These are phyloP conservation scores for Ips typographus DNA, from an alignment of 1,140 invertebrate species.

Conservation along the genomic window DNA sequence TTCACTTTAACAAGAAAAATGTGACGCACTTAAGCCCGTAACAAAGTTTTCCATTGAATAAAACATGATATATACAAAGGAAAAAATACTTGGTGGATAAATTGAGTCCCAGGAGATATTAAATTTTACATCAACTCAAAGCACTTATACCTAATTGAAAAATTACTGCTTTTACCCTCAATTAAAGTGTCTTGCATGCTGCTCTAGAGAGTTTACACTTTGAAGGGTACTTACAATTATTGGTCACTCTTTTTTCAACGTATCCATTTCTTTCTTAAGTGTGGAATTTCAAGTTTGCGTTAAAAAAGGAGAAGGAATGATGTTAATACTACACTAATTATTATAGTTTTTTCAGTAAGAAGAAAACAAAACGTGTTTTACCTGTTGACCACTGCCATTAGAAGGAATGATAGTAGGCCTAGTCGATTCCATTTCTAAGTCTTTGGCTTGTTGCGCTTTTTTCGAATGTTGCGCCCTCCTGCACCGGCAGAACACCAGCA, in stretches of 20 bases:
- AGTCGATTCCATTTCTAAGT: constrained; percentile 85
- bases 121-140: too few species aligned
- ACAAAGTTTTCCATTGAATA: too few species aligned
- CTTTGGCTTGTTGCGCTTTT: constrained; percentile 79
- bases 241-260: constrained; percentile 30
- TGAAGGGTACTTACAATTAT: constrained; percentile 28
- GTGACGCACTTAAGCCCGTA: too few species aligned
- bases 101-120: too few species aligned
- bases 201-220: too few species aligned
- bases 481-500: constrained; percentile 84
- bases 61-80: too few species aligned
- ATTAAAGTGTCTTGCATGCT: too few species aligned
- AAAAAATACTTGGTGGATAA: too few species aligned
- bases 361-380: constrained; percentile 10
- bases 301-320: constrained; percentile 4
- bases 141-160: too few species aligned
- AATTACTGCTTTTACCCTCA: too few species aligned
- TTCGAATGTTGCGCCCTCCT: constrained; percentile 68
- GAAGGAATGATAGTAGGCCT: constrained; percentile 74
- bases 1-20: too few species aligned
- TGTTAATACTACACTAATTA: neutral
- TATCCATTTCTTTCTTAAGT: constrained; percentile 30
- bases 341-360: neutral
- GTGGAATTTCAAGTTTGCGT: constrained; percentile 7
- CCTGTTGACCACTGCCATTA: constrained; percentile 31